Evolutionary conservation across 2,797 vertebrate genomes (phyloP), one percentile per base, ranked within the genome.

Genomic region (Brachyalestes nurse): DNA sequence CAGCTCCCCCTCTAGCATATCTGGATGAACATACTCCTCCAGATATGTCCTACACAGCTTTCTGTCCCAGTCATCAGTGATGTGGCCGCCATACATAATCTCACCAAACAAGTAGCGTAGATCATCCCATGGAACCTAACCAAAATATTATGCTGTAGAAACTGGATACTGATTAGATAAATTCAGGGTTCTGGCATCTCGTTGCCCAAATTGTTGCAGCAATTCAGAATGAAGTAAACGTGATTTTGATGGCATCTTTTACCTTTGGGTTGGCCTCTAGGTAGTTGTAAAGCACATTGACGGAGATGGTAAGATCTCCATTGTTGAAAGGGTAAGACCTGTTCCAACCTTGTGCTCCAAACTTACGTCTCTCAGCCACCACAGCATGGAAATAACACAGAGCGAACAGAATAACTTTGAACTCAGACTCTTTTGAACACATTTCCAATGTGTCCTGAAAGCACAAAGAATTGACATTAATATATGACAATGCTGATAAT

Each of bases 21-120:
- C 94, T 19, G 95, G 92, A 55, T 91, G 93, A 60, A 96, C 93
- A 69, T 93, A 95, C 87, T 96, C 95, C 28, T 94, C 93, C 86
- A 96, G 81, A 67, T 95, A 96, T 0, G 94, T 95, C 84, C 80
- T 93, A 86, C 95, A 96, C 65, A 96, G 93, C 25, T 94, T 84
- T 49, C 95, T 88, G 89, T 57, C 53, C 51, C 51, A 53, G 14
- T 19, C 51, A 53, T 57, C 53, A 57, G 53, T 57, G 16, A 57
- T 96, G 82, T 96, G 95, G 1, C 95, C 95, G 70, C 95, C 95
- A 0, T 96, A 96, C 95, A 96, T 94, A 66, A 96, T 96, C 88
- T 96, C 95, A 17, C 95, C 95, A 61, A 96, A 93, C 2, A 96
- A 93, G 82, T 96, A 96, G 17, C 94, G 93, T 51, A 96, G 79